A percentile compares a stretch with the other conserved stretches of the same genome.
Evolutionary conservation across 2,888 invertebrate species (phyloP).

Genomic region (Ectemnius continuus): DNA sequence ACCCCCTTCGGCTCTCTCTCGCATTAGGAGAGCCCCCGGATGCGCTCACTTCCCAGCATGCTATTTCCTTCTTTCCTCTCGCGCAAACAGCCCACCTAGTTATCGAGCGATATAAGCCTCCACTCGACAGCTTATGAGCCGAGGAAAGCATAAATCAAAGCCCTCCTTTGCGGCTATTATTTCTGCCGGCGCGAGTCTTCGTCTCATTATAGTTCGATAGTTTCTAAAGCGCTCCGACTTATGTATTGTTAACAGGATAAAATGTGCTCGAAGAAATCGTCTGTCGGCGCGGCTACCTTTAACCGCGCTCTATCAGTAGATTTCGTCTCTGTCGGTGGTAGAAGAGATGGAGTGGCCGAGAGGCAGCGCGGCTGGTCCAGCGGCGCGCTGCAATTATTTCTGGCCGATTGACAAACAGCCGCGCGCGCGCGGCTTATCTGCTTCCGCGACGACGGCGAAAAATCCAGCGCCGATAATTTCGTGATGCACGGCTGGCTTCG

Average conservation of each 20-base stretch:
- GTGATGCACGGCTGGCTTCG: conserved; percentile 58
- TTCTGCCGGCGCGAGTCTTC: too few relatives aligned
- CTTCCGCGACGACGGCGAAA: conserved; percentile 54
- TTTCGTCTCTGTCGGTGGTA: background rate
- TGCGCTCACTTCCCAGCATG: background rate
- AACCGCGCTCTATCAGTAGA: background rate
- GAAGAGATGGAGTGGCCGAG: background rate
- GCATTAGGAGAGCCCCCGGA: background rate
- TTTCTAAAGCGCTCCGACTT: too few relatives aligned
- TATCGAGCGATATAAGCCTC: background rate
- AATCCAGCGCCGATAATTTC: conserved; percentile 67
- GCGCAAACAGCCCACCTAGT: background rate
- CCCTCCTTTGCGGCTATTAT: background rate
- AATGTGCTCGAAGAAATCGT: background rate
- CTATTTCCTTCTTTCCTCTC: background rate
- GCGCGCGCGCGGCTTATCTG: conserved; percentile 13
- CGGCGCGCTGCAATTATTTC: conserved; percentile 20
- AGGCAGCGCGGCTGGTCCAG: background rate
- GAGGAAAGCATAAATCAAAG: conserved; percentile 23
- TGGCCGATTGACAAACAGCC: conserved; percentile 15
- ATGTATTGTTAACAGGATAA: background rate
- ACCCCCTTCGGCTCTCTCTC: background rate
- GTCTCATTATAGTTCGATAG: too few relatives aligned
- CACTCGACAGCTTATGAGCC: conserved; percentile 17
- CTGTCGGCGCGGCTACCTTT: background rate